Evolutionary conservation across 2,797 vertebrate species (phyloP), one percentile per base, ranked within the genome.

Genomic region (Chrosomus eos): DNA sequence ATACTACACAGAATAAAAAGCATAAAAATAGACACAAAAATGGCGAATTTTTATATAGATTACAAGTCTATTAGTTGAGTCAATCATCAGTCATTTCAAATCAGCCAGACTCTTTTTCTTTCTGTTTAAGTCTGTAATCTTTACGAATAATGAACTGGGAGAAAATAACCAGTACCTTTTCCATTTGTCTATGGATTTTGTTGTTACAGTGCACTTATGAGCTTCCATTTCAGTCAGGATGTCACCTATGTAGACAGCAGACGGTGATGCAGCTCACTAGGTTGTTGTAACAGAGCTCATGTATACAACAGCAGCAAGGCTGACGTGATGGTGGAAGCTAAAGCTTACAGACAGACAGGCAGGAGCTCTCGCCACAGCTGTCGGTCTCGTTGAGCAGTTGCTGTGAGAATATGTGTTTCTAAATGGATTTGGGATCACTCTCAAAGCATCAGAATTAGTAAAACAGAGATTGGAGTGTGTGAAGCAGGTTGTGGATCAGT

Each of bases 401-500:
- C 38, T 43, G 16, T 9, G 26, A 62, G 58, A 78, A 64, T 64
- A 10, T 43, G 5, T 78, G 58, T 21, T 62, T 45, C 60, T 72
- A 28, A 21, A 18, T 78, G 16, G 38, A 78, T 78, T 28, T 64
- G n/a, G n/a, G 58, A 64, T 78, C 1, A 4, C 43, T 62, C 26
- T 62, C 55, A 62, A 78, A 64, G 7, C 64, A 19, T 38, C 21
- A 26, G 78, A 53, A 67, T 68, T 67, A 67, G 43, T 38, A 62
- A 33, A 43, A 21, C 33, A 70, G 51, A 73, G 38, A 72, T 33
- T 85, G 76, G 43, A 80, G 40, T 73, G 26, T 43, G n/a, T 77
- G 38, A 76, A 66, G 26, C 72, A 55, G 62, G 80, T 62, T 74
- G 82, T 60, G 68, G 55, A 72, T 62, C 58, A 38, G 45, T 28